Evolutionary conservation across 2,888 invertebrate species (phyloP).

Genomic region (Epinotia demarniana): DNA sequence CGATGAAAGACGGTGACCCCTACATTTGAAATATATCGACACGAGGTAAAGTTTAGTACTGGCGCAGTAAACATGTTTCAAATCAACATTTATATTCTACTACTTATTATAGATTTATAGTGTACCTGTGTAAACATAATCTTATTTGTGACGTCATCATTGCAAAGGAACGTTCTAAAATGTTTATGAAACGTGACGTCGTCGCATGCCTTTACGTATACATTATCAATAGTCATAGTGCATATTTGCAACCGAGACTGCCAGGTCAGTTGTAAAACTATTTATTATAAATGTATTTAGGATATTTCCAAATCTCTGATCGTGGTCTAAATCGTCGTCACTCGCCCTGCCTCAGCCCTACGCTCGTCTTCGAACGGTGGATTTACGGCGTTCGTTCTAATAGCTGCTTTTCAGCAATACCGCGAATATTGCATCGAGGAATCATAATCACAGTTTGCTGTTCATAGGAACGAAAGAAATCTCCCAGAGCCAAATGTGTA

Average conservation of each 20-base stretch:
- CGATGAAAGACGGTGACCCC: neutral
- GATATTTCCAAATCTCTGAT: neutral
- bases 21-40: slow-evolving; percentile 5
- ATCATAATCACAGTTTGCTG: neutral
- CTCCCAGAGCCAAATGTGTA: neutral
- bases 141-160: slow-evolving; percentile 14
- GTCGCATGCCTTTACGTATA: slow-evolving; percentile 11
- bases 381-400: neutral
- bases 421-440: neutral
- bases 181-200: neutral
- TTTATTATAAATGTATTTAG: slow-evolving; percentile 7
- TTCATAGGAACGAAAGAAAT: neutral
- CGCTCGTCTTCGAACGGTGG: neutral
- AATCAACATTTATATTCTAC: slow-evolving; percentile 11
- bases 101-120: slow-evolving; percentile 4
- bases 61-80: slow-evolving; percentile 7
- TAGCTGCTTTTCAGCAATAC: neutral
- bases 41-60: neutral
- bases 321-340: neutral
- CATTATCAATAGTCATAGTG: slow-evolving; percentile 10
- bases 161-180: neutral
- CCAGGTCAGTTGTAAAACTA: slow-evolving; percentile 21
- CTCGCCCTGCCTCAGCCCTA: neutral
- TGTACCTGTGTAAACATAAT: neutral
- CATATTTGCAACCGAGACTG: slow-evolving; percentile 5